Conservation (phyloP, 2,888 invertebrate species). For the Ormyrus labotus region DNA sequence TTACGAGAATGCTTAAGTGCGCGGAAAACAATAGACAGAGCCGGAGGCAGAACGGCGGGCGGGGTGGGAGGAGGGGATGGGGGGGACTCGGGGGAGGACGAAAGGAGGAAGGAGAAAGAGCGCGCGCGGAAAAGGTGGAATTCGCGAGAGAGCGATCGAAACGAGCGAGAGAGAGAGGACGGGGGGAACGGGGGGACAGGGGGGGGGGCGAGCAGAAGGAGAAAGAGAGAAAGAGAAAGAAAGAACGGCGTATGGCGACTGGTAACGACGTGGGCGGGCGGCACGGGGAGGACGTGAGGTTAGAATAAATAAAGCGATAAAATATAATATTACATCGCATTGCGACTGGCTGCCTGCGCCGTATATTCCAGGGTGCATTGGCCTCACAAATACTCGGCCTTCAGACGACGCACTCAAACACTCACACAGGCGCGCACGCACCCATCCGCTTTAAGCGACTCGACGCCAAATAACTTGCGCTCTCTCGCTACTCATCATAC, state of each 20-base stretch:
- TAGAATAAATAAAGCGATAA: constrained; percentile 76
- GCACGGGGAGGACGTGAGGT: constrained; percentile 67
- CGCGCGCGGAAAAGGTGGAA: constrained; percentile 50
- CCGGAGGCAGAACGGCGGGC: constrained; percentile 16
- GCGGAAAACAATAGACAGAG: constrained; percentile 56
- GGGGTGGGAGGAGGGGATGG: constrained; percentile 49
- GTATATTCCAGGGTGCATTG: constrained; percentile 66
- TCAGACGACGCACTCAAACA: constrained; percentile 63
- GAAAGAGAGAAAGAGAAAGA: constrained; percentile 50
- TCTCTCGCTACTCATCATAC: constrained; percentile 58
- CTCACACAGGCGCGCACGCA: constrained; percentile 23
- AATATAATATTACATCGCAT: constrained; percentile 75
- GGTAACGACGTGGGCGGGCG: constrained; percentile 65
- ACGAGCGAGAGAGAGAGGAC: constrained; percentile 40
- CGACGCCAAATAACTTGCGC: constrained; percentile 63
- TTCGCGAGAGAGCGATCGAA: constrained; percentile 55
- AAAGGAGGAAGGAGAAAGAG: neutral
- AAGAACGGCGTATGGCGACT: constrained; percentile 55
- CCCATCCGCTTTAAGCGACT: constrained; percentile 48
- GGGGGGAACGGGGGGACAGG: neutral
- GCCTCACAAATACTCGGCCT: constrained; percentile 65
- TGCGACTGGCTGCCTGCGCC: constrained; percentile 66
- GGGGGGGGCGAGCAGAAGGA: constrained; percentile 50
- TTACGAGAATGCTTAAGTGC: constrained; percentile 56
- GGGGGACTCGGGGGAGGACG: constrained; percentile 18